These are phyloP conservation scores for Pandemis cinnamomeana DNA, from an alignment of 2,888 invertebrate species.

Conservation along the genomic window DNA sequence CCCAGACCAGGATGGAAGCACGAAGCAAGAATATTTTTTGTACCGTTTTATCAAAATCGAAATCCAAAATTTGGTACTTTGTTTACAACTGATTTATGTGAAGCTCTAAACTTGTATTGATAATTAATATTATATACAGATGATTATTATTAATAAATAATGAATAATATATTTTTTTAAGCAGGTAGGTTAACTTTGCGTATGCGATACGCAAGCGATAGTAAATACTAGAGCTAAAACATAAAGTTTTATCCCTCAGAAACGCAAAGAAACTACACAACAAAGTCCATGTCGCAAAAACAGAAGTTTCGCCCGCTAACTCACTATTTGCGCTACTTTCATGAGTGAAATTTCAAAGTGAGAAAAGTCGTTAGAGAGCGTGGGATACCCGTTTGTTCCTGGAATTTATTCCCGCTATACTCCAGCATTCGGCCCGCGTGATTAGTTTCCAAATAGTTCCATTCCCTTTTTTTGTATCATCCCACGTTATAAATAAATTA, in stretches of 20 bases:
- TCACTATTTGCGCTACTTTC: conserved; percentile 32
- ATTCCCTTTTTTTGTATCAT: conserved; percentile 33
- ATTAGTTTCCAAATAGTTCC: conserved; percentile 38
- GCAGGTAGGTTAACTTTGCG: neutral
- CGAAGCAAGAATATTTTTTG: too few relatives aligned
- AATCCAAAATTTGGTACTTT: too few relatives aligned
- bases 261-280: conserved; percentile 4
- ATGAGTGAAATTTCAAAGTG: conserved; percentile 30
- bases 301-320: conserved; percentile 25
- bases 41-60: too few relatives aligned
- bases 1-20: too few relatives aligned
- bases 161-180: too few relatives aligned
- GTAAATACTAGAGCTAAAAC: neutral
- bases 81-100: too few relatives aligned
- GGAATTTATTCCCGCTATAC: conserved; percentile 30
- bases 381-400: conserved; percentile 17
- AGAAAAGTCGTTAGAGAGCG: conserved; percentile 29
- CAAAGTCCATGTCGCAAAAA: conserved; percentile 9
- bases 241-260: neutral
- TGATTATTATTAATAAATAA: too few relatives aligned
- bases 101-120: too few relatives aligned
- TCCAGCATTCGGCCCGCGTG: conserved; percentile 18
- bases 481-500: conserved; percentile 25
- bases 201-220: neutral
- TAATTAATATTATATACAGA: too few relatives aligned